These are phyloP conservation scores for Cercopithecus mitis DNA, from an alignment of 2,797 vertebrate species.

Conservation along the genomic window DNA sequence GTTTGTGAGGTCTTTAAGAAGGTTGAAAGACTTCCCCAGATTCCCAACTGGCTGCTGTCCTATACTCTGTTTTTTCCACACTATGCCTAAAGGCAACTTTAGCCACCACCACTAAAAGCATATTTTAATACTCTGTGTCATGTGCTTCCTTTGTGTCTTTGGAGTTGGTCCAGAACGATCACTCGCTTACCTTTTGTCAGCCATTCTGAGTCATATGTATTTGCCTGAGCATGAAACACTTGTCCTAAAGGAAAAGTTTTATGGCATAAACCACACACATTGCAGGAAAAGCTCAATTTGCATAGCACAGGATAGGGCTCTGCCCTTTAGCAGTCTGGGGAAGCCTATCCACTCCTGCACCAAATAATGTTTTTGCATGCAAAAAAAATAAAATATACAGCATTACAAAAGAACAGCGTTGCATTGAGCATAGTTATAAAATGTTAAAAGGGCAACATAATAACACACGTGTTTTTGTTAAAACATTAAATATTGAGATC, in stretches of 20 bases:
- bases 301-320: neutral
- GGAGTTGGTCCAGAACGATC: neutral
- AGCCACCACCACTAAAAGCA: neutral
- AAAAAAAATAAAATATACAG: neutral
- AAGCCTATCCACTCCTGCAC: neutral
- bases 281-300: neutral
- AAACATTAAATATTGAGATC: slow-evolving; percentile 9
- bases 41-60: neutral
- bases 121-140: neutral
- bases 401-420: neutral
- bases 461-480: neutral
- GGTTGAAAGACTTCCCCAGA: neutral
- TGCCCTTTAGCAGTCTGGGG: neutral
- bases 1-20: neutral
- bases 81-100: neutral
- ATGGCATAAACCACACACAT: neutral
- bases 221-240: neutral
- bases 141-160: neutral
- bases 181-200: neutral
- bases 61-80: neutral
- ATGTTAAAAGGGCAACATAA: neutral
- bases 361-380: neutral
- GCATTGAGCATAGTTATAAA: neutral
- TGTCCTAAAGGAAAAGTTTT: neutral
- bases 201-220: neutral